Conservation (phyloP, 2,113 vertebrate genomes). For the Platichthys flesus region DNA sequence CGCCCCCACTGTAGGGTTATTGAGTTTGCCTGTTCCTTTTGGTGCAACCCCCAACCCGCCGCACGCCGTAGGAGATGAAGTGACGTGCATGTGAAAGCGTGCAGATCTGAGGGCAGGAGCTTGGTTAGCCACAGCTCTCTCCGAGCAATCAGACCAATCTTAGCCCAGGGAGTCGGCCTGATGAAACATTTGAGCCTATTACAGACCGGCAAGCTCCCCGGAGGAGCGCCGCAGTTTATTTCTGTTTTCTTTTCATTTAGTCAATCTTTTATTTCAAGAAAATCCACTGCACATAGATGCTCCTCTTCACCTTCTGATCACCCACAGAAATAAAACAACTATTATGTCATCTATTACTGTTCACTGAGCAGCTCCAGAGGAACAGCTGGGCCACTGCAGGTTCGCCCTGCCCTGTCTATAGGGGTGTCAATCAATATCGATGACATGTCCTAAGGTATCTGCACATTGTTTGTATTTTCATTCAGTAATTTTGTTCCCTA, state of each 20-base stretch:
- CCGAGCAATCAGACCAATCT: constrained; percentile 28
- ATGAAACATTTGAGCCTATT: constrained; percentile 68
- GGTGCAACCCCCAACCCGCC: neutral
- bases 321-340: too few relatives aligned
- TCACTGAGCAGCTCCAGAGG: too few relatives aligned
- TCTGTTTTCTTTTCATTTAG: constrained; percentile 14
- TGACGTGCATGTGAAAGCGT: constrained; percentile 24
- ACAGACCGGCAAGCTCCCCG: constrained; percentile 30
- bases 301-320: too few relatives aligned
- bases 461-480: constrained; percentile 14
- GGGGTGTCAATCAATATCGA: constrained; percentile 13
- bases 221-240: neutral
- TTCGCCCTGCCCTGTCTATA: neutral
- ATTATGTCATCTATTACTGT: too few relatives aligned
- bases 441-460: neutral
- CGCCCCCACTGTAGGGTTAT: constrained; percentile 56
- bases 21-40: constrained; percentile 58
- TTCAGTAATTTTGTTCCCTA: neutral
- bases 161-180: constrained; percentile 7
- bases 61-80: constrained; percentile 1
- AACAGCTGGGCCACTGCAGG: neutral
- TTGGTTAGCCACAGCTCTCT: constrained; percentile 21
- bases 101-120: constrained; percentile 50
- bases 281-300: neutral
- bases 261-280: constrained; percentile 6